Base-by-base conservation (phyloP, 2,797 vertebrate genomes). In the Periparus ater region DNA sequence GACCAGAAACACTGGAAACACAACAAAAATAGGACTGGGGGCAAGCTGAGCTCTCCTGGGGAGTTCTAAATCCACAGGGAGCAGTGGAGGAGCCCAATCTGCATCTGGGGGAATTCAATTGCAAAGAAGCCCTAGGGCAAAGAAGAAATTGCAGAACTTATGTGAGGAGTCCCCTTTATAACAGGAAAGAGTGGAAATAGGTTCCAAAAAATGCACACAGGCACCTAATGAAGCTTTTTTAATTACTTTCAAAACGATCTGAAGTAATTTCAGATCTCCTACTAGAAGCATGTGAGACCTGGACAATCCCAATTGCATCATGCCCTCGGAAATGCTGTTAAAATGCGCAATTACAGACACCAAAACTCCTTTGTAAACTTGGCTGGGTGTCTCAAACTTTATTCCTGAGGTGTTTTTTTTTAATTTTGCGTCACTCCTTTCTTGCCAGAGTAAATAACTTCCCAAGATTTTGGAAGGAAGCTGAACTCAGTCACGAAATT, bases 171-270 rank as follows among this genome's bases (percentile, higher is more conserved):
- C 18, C 13, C 21, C 22, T 48, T 54, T 29, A 1, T 8, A 30
- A 65, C 1, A 76, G 40, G 51, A 45, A 85, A 30, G 7, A 57
- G 13, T 17, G 36, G 66, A 26, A 78, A 23, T 1, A 15, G 17
- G 8, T 44, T 76, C 70, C 6, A 42, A 20, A 79, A 78, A 70
- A 27, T 32, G 10, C 19, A 58, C 44, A 3, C 23, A 78, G 47
- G 9, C 27, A 57, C 21, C 32, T 85, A 10, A 44, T 26, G 40
- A 65, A 75, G 34, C 4, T 68, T 77, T 82, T 88, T 38, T 0
- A 10, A 60, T 36, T 6, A 27, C 48, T 76, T 55, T 1, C 2
- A 25, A 48, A 88, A 50, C 1, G 0, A 40, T 0, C 0, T 20
- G 32, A 3, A 25, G 1, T 36, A 19, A 63, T 40, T 63, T 66